Base-by-base conservation (phyloP, 1,140 invertebrate genomes). In the Belonocnema kinseyi region DNA sequence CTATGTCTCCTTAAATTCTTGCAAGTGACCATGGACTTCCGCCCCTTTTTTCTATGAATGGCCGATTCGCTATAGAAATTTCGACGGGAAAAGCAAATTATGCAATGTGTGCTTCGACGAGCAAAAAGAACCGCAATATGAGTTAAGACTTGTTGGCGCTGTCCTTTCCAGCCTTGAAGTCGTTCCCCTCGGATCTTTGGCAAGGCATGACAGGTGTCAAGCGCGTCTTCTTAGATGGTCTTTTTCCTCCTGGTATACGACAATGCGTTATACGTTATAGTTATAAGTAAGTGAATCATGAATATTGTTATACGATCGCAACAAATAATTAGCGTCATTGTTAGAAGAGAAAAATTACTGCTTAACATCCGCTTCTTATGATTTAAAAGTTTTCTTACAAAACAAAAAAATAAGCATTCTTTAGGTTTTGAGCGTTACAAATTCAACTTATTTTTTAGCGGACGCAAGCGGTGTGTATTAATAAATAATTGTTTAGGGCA, bases 131-230 rank as follows among this genome's bases (percentile, higher is more conserved):
- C 13, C 21, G 21, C 54, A 56, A 56, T 19, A 56, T 17, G 19
- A 19, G 54, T 56, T 21, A 19, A 56, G 17, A 56, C 54, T 56
- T 7, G 61, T 66, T 16, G 21, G 61, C 40, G 61, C 61, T 66
- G 61, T 66, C 21, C 61, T 16, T 66, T 66, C 40, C 61, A 66
- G 21, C 61, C 26, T 40, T 66, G 16, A 40, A 66, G 21, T 26
- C 26, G 26, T 40, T 13, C 61, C 61, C 46, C 61, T 33, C 61
- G 40, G 40, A 66, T 66, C 61, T 66, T 66, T 66, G 61, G 46
- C 26, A 66, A 33, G 17, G 6, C 26, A 21, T 33, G 61, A 66
- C 61, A 66, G 61, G 61, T 66, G 61, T 26, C n/a, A 33, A 66
- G 61, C 61, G 61, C 61, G 14, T 66, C 61, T 33, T 66, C 40